phyloP scores from a whole-genome alignment of 2,888 invertebrate species.

The Helleia helle region DNA sequence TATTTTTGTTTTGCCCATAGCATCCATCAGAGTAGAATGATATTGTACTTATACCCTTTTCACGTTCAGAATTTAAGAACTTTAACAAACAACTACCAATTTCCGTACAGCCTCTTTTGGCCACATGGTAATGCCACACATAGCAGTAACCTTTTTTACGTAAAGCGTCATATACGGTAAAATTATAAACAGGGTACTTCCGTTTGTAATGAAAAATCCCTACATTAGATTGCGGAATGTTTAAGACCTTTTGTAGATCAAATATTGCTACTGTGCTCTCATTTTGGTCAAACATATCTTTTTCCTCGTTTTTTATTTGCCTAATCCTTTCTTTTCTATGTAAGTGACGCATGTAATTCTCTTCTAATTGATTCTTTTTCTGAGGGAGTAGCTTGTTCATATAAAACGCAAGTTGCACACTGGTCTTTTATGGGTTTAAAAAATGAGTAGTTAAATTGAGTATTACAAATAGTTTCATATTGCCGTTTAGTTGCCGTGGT shows the following conservation, averaged over 20 bases:
- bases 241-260: no score
- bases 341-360: slow-evolving; percentile 17
- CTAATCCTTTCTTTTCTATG: slow-evolving; percentile 22
- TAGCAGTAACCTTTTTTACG: slow-evolving; percentile 19
- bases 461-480: no score
- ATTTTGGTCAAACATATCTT: slow-evolving; percentile 13
- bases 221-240: no score
- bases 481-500: no score
- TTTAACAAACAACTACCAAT: slow-evolving; percentile 19
- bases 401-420: slow-evolving; percentile 7
- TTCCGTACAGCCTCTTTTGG: slow-evolving; percentile 20
- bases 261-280: slow-evolving; percentile 20
- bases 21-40: no score
- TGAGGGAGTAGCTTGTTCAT: slow-evolving; percentile 8
- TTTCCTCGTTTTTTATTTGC: slow-evolving; percentile 23
- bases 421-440: slow-evolving; percentile 10
- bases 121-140: slow-evolving; percentile 21
- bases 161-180: slow-evolving; percentile 21
- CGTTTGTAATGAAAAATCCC: no score
- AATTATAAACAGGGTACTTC: slow-evolving; percentile 25
- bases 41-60: no score
- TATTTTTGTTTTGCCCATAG: slow-evolving; percentile 14
- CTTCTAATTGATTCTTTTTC: slow-evolving; percentile 7
- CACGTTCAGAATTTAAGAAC: slow-evolving; percentile 14
- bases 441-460: no score